Evolutionary conservation across 1,140 invertebrate species (phyloP), one percentile per base, ranked within the genome.

Genomic region (Pseudomyrmex cubaensis): DNA sequence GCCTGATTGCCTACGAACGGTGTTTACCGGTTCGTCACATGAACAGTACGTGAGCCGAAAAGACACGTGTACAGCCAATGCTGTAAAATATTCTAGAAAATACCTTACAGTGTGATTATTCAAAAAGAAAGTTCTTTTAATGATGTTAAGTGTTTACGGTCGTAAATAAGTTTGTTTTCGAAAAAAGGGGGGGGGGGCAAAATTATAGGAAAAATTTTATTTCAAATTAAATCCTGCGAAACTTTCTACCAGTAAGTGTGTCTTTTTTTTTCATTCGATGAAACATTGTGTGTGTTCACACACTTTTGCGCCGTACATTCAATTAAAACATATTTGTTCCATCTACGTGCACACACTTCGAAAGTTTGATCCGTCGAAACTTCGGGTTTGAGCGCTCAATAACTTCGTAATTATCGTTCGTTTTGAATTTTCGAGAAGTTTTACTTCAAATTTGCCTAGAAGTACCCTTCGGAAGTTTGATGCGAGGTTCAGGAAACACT

Each of bases 281-380:
- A 56, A 77, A 57, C 17, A 35, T 12, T 13, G 48, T n/a, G n/a
- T n/a, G n/a, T n/a, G n/a, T 15, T 59, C 17, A 8, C 15, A 15
- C 13, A 22, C 2, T 70, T 78, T 50, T 46, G 20, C 25, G 17
- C 44, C 20, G n/a, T 10, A 10, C 12, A 57, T 12, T 61, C 70
- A 78, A 78, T 78, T 69, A 69, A 77, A 56, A 22, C 13, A 25
- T 44, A 35, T 78, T 78, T 70, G 20, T 35, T 59, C 56, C 52
- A 25, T n/a, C 15, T 10, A 52, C 20, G 13, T 25, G 10, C 8
- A 22, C 8, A 22, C 35, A 10, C 5, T 48, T 48, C 15, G n/a
- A 1, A 69, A 69, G 54, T 59, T 70, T 59, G 63, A 78, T 78
- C 17, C 20, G 52, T n/a, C 10, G 8, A 59, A 80, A 80, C 35